phyloP scores from a whole-genome alignment of 2,888 invertebrate species.

The Tetrapedia diversipes region DNA sequence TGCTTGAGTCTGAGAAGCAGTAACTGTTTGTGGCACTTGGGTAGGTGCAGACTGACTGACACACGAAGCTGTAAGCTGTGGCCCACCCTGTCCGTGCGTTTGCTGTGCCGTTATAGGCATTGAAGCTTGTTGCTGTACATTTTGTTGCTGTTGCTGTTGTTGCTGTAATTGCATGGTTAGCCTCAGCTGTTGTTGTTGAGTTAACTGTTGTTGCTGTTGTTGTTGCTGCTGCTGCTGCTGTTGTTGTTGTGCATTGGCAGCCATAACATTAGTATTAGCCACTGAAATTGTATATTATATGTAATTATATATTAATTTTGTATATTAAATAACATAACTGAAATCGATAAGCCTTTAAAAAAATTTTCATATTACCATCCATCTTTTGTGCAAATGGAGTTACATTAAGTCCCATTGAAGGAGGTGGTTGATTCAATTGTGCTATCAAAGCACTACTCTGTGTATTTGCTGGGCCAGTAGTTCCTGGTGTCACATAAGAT shows the following conservation, averaged over 20 bases:
- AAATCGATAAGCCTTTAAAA: background rate
- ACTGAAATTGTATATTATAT: conserved; percentile 39
- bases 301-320: conserved; percentile 30
- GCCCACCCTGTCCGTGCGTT: conserved; percentile 72
- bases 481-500: conserved; percentile 76
- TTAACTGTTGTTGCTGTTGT: conserved; percentile 76
- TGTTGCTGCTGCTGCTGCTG: conserved; percentile 79
- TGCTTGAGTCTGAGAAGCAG: conserved; percentile 75
- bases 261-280: conserved; percentile 76
- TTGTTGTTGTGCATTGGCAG: conserved; percentile 81
- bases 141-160: conserved; percentile 78
- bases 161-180: conserved; percentile 75
- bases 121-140: conserved; percentile 75
- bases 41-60: conserved; percentile 77
- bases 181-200: conserved; percentile 75
- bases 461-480: conserved; percentile 74
- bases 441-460: conserved; percentile 85
- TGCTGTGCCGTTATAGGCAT: conserved; percentile 80
- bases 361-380: conserved; percentile 72
- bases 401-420: conserved; percentile 83
- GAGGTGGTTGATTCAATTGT: conserved; percentile 85
- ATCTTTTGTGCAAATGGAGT: conserved; percentile 83
- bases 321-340: background rate
- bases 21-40: conserved; percentile 79
- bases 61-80: conserved; percentile 77